phyloP scores from a whole-genome alignment of 2,888 invertebrate genomes.

The Tortrix viridana region DNA sequence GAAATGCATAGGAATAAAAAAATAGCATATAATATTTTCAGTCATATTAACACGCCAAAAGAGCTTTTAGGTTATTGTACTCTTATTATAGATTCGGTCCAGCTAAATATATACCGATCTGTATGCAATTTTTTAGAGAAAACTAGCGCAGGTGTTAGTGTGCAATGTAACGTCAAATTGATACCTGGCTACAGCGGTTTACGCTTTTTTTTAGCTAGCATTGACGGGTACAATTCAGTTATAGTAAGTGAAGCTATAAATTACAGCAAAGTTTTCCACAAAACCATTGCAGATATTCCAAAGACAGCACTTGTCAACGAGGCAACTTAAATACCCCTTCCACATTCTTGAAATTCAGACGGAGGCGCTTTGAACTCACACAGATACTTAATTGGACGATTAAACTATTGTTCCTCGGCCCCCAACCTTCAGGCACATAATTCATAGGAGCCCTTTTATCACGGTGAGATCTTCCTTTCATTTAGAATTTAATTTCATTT shows the following conservation, averaged over 20 bases:
- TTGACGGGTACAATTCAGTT: too few species aligned
- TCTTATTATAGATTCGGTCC: too few species aligned
- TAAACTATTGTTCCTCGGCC: constrained; percentile 79
- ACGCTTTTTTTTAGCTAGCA: too few species aligned
- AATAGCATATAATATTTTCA: background rate
- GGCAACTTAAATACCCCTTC: constrained; percentile 43
- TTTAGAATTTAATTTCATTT: constrained; percentile 82
- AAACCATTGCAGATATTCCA: background rate
- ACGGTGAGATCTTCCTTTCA: constrained; percentile 75
- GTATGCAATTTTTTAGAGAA: background rate
- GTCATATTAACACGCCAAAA: too few species aligned
- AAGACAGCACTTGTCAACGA: constrained; percentile 14
- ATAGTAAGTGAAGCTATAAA: background rate
- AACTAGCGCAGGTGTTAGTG: too few species aligned
- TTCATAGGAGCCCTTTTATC: constrained; percentile 78
- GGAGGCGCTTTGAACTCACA: constrained; percentile 60
- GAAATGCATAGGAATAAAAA: background rate
- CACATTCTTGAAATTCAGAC: constrained; percentile 56
- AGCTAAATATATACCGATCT: too few species aligned
- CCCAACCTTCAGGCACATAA: constrained; percentile 70
- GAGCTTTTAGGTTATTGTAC: too few species aligned
- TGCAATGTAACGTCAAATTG: too few species aligned
- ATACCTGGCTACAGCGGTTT: too few species aligned
- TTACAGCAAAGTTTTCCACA: background rate
- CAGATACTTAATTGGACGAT: constrained; percentile 81